Evolutionary conservation across 2,113 vertebrate genomes (phyloP).

Genomic region (Oreochromis niloticus): DNA sequence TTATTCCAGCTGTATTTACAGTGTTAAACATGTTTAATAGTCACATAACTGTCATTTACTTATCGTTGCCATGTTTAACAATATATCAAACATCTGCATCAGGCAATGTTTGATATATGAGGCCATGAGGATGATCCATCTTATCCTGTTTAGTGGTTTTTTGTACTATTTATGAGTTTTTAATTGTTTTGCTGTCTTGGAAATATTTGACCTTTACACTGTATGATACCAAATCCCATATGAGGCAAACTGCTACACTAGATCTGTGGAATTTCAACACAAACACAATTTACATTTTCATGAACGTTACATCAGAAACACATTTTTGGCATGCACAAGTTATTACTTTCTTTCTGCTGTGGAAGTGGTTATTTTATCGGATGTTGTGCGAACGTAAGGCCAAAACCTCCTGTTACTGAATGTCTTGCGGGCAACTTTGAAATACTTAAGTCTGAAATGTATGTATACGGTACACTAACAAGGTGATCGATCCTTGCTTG

Average conservation of each 20-base stretch:
- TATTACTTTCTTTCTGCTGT: constrained; percentile 20
- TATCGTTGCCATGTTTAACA: background rate
- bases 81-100: background rate
- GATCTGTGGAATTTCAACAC: background rate
- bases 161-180: background rate
- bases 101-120: background rate
- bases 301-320: background rate
- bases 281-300: background rate
- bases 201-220: constrained; percentile 33
- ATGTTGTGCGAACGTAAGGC: background rate
- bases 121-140: background rate
- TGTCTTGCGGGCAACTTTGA: constrained; percentile 41
- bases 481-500: constrained; percentile 26
- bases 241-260: constrained; percentile 8
- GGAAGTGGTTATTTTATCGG: background rate
- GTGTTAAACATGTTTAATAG: constrained; percentile 29
- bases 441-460: background rate
- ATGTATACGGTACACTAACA: constrained; percentile 8
- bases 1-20: background rate
- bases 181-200: background rate
- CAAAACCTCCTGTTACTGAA: constrained; percentile 30
- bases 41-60: background rate
- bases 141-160: background rate
- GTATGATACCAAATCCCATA: constrained; percentile 34
- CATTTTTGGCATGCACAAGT: background rate